Evolutionary conservation across 2,797 vertebrate species (phyloP), one percentile per base, ranked within the genome.

Genomic region (Enteromius treurensis): DNA sequence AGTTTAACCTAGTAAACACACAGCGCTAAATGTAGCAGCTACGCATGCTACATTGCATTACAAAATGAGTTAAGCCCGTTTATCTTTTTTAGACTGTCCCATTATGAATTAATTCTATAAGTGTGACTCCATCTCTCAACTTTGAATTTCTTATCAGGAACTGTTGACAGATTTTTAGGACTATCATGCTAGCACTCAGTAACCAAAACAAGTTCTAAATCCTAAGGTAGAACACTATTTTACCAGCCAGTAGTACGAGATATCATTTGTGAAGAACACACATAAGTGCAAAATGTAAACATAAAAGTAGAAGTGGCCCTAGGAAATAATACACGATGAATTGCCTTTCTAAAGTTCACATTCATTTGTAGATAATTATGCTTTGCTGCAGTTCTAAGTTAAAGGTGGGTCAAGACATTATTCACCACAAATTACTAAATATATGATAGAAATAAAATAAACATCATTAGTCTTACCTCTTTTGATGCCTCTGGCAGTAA

Each of bases 291-390:
- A 49, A 49, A 37, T 14, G 21, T 51, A 65, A 64, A 47, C 1
- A 26, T 64, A 49, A 64, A 64, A 23, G 26, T 23, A 17, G 6
- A 40, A 37, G 9, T 21, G 3, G 55, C 70, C 21, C 5, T 37
- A 73, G 17, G 19, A 71, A 62, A 62, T 47, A 37, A n/a, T 29
- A 70, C 37, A 80, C 45, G 37, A 45, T 70, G 15, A 65, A 23
- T 49, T 9, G 58, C 55, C 69, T 81, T 69, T 23, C 69, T 51
- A 47, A 81, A 81, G 68, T 81, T 81, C 68, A 80, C 29, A 49
- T 34, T 73, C 45, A 65, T 74, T 47, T 51, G 75, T 47, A 47
- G 55, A 51, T 74, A 19, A 73, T 34, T 29, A 19, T 64, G 42
- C 55, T 37, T 81, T 42, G 23, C 51, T 47, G 7, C 19, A 71